Base-by-base conservation (phyloP, 2,113 vertebrate genomes). In the Myiagra hebetior region DNA sequence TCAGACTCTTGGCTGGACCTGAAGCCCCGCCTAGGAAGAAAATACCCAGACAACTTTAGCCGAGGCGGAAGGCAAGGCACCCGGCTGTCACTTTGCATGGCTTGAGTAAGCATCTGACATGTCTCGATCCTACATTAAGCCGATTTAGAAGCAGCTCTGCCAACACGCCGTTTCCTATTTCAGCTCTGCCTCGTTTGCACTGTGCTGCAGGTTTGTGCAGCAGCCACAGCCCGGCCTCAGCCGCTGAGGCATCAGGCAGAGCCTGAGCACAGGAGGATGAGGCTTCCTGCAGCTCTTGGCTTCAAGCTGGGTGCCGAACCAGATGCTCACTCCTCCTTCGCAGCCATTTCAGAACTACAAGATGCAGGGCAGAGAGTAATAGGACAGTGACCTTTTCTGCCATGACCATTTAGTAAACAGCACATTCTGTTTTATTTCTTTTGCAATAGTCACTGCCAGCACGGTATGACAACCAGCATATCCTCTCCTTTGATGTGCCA, bases 81-180 rank as follows among this genome's bases (percentile, higher is more conserved):
- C 21, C 1, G 0, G 6, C 24, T 44, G 33, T 9, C 35, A 27
- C n/a, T 75, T 44, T 3, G 1, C 2, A 4, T 7, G 22, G 23
- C 33, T 64, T 72, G 17, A 37, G 63, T 59, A 39, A 89, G 47
- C 52, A 23, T 46, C 27, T 1, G 3, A 37, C 52, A 16, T 0
- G 12, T n/a, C 56, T 85, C 1, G 0, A n/a, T 42, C 12, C 27
- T 50, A 7, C 0, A 0, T 4, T 28, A 53, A 64, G 14, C 10
- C 15, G 22, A 1, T 10, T 42, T 6, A 42, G 73, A 65, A 60
- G 65, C 52, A 55, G 65, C 27, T 83, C 22, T 46, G n/a, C 44
- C 78, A 64, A 23, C 24, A 31, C 1, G 7, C 11, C 21, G 33
- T 37, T 62, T 64, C 57, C 44, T 47, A 1, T 47, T 53, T 47